Percentiles rank a stretch among this genome's conserved stretches.
phyloP scores from a whole-genome alignment of 2,113 vertebrate genomes.

The Tachycineta bicolor region DNA sequence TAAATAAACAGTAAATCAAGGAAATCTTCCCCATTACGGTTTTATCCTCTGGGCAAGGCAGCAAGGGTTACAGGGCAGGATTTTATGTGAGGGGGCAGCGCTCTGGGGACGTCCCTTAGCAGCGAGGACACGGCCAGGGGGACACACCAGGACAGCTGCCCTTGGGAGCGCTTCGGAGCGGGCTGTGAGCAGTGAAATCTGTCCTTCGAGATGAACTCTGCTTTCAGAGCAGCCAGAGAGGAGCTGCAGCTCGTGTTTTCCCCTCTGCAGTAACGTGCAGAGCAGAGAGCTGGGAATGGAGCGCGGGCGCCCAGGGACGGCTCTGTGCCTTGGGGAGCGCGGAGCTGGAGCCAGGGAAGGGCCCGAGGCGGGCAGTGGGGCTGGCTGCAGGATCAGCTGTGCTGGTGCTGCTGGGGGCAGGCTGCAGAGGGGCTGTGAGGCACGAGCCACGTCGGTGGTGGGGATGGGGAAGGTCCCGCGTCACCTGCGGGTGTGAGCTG shows the following conservation, averaged over 20 bases:
- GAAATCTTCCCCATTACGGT: not conserved
- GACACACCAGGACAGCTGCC: not conserved
- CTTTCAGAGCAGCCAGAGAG: not conserved
- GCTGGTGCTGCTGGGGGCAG: not conserved
- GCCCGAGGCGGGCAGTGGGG: not conserved
- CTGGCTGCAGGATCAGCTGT: not conserved
- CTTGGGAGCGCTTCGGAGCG: not conserved
- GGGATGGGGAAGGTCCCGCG: not conserved
- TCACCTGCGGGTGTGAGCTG: not conserved
- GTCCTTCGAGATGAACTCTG: not conserved
- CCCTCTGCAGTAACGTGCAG: not conserved
- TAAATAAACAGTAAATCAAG: not conserved
- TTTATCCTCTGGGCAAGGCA: not conserved
- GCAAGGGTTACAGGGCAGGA: not conserved
- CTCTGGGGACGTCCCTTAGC: accelerated
- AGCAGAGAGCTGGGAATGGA: not conserved
- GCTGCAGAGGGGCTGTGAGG: not conserved
- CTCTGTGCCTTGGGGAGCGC: not conserved
- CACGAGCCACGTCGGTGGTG: accelerated
- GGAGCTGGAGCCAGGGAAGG: not conserved
- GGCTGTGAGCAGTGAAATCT: not conserved
- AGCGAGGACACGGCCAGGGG: not conserved
- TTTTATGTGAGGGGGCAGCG: not conserved
- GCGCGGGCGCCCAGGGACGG: not conserved
- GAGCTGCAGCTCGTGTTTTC: not conserved